Base-by-base conservation (phyloP, 2,113 vertebrate species). In the Mionectes macconnelli region DNA sequence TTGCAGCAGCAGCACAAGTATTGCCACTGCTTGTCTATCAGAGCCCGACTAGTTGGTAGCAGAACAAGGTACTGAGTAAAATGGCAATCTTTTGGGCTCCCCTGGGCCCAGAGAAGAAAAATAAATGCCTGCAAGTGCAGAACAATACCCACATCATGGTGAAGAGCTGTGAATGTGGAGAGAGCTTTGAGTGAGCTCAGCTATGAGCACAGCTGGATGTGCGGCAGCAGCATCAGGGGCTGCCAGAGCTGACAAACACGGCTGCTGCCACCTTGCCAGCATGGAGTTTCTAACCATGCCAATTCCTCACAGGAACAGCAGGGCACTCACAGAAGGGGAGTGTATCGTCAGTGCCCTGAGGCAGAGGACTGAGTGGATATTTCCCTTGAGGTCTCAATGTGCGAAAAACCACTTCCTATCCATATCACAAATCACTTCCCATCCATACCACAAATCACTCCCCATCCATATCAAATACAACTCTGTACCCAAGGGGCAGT, bases 141-240 rank as follows among this genome's bases (percentile, higher is more conserved):
- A 88, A 10, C 24, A 52, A 17, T 4, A 3, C 33, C 70, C 35
- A 44, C 1, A 0, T 27, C 0, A 0, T 1, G 2, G 11, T 13
- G 49, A 64, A 47, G 40, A 80, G n/a, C 75, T 76, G 14, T 39
- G 63, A 52, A 17, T 8, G 24, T 69, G 79, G 53, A 68, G 52
- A 45, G 74, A 87, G n/a, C 84, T 74, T 8, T 0, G 25, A 44
- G 52, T 0, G 1, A 44, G 66, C 50, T 27, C 1, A 1, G 31
- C 50, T 27, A 0, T 2, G 5, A 56, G 53, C 8, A 9, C 83
- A 60, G 70, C 53, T 47, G 75, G 47, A 17, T 31, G 45, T 8
- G 17, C 0, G 0, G 49, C 79, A 0, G 0, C 70, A 52, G 63
- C 35, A 8, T 0, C 1, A 3, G 7, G 18, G 21, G 44, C 63